Base-by-base conservation (phyloP, 1,140 invertebrate genomes). In the Tetraneura akinire region DNA sequence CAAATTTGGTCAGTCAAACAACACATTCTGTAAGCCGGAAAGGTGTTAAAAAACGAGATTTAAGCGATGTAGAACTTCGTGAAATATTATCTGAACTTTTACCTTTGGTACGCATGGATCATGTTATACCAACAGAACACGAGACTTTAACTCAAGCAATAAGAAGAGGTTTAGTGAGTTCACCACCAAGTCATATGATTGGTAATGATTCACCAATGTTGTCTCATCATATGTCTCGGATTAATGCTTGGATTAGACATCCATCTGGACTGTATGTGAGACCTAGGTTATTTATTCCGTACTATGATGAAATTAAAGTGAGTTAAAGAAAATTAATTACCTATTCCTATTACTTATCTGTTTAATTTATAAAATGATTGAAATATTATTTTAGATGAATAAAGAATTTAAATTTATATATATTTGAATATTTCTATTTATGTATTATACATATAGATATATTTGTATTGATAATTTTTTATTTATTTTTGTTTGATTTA, bases 281-380 rank as follows among this genome's bases (percentile, higher is more conserved):
- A 82, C 94, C 96, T 62, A 88, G 96, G 29, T 89, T 96, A 45
- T 98, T 97, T 86, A 92, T 94, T 88, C 96, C 96, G 18, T 97
- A 97, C 86, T 94, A 95, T 83, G 96, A 98, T 85, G 96, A 97
- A 88, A 91, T 94, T 1, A 96, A 96, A 89, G 92, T 93, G 85
- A 82, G 81, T 80, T 76, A 53, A 42, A 45, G 14, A 23, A 9
- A 11, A 10, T 47, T 13, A 47, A 47, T 47, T 47, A 47, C n/a
- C n/a, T n/a, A n/a, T n/a, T n/a, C n/a, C n/a, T n/a, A n/a, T n/a
- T n/a, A n/a, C n/a, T n/a, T n/a, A n/a, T n/a, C n/a, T n/a, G n/a
- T n/a, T n/a, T n/a, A n/a, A n/a, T n/a, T n/a, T n/a, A n/a, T n/a
- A n/a, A n/a, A n/a, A n/a, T n/a, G n/a, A n/a, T n/a, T n/a, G n/a